These are phyloP conservation scores for Stegophylla sp. DNA, from an alignment of 2,888 invertebrate species.

Conservation along the genomic window DNA sequence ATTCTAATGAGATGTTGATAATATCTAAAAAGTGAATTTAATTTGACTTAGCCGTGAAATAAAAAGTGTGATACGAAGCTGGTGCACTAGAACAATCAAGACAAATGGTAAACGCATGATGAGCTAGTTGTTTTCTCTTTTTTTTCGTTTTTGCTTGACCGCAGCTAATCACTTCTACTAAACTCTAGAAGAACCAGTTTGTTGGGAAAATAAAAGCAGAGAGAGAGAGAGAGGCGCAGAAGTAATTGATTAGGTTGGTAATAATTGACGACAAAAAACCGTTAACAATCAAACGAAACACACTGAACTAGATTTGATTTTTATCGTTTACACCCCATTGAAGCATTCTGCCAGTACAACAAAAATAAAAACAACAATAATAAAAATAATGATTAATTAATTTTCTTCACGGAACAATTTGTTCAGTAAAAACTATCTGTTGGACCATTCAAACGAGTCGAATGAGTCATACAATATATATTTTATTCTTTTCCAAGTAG, in stretches of 20 bases:
- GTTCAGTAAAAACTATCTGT: neutral
- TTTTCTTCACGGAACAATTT: neutral
- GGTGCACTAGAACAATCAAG: constrained; percentile 6
- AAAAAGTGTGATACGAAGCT: neutral
- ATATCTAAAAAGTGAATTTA: constrained; percentile 24
- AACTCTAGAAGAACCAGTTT: constrained; percentile 32
- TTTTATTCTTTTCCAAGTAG: too few relatives aligned
- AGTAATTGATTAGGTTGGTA: constrained; percentile 46
- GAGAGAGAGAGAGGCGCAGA: neutral
- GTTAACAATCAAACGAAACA: constrained; percentile 23
- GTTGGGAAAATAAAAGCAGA: neutral
- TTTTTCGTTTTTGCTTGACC: constrained; percentile 35
- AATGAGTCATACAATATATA: neutral
- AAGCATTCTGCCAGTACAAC: neutral
- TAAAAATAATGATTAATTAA: neutral
- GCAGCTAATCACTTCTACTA: constrained; percentile 7
- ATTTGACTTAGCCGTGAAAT: neutral
- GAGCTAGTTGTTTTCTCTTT: constrained; percentile 17
- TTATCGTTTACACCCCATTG: neutral
- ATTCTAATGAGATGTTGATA: neutral
- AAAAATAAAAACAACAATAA: neutral
- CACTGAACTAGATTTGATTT: constrained; percentile 41
- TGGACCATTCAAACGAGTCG: neutral
- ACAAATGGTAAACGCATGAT: constrained; percentile 17
- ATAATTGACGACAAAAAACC: constrained; percentile 25